phyloP scores from a whole-genome alignment of 2,113 vertebrate species.

The Onychorhynchus coronatus region DNA sequence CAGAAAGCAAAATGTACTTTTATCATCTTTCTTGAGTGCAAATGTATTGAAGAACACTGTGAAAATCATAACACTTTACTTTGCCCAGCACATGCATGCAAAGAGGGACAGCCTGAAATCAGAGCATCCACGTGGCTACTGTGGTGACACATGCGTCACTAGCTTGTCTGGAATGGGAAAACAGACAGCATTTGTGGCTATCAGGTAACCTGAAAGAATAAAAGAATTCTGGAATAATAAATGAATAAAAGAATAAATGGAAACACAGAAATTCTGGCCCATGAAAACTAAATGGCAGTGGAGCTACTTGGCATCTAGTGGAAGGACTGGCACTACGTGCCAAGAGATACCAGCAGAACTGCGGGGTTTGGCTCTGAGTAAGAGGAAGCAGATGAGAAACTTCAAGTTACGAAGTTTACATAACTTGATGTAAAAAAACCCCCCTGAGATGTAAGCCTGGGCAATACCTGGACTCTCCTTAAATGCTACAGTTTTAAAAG shows the following conservation, averaged over 20 bases:
- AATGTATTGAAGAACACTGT: neutral
- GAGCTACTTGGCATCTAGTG: neutral
- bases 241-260: neutral
- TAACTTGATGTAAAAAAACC: too few species aligned
- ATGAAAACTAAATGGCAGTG: neutral
- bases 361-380: neutral
- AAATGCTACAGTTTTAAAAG: neutral
- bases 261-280: neutral
- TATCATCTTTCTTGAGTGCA: neutral
- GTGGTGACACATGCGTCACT: neutral
- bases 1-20: neutral
- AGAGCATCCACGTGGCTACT: neutral
- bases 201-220: neutral
- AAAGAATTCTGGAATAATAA: neutral
- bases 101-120: neutral
- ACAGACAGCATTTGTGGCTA: neutral
- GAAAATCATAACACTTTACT: neutral
- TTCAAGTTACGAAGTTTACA: neutral
- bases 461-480: neutral
- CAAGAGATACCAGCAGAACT: neutral
- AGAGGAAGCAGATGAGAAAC: neutral
- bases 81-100: neutral
- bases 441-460: neutral
- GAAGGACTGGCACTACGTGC: neutral
- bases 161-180: neutral